Base-by-base conservation (phyloP, 2,888 invertebrate genomes). In the Abrostola tripartita region DNA sequence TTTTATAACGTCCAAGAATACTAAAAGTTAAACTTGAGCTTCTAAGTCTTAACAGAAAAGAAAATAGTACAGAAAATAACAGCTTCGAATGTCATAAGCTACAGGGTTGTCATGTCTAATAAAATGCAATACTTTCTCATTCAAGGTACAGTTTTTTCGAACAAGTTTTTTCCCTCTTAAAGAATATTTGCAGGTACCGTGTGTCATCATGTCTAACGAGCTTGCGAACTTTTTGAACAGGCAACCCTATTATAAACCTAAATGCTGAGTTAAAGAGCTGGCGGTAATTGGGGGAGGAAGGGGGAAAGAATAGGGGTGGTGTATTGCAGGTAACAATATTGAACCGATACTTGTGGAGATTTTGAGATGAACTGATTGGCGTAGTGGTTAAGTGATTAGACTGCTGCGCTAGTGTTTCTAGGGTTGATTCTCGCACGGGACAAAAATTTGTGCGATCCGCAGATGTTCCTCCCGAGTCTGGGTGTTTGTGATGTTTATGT, bases 141-240 rank as follows among this genome's bases (percentile, higher is more conserved):
- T 54, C 49, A 62, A 57, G n/a, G 53, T 65, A 52, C 41, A 42
- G 36, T 52, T 59, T 47, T 53, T 11, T 47, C 9, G 47, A 51
- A 40, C 50, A 50, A 47, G 61, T 64, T 67, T 49, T 49, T 65
- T 55, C 12, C 12, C 37, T 14, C 49, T 58, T 36, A 49, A 65
- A 55, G 57, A 50, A 59, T 55, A 53, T 58, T 76, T 41, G 7
- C 62, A 24, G 36, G 36, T 63, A 63, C 53, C 35, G 54, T 62
- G 40, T 65, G 50, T 73, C 71, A 72, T 69, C 52, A 53, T 62
- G 41, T 64, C 52, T 68, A 74, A 68, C 59, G 59, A 75, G 76
- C 50, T 71, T 11, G 63, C 5, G 55, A 70, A 65, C 66, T 66
- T 55, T 52, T 76, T 56, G 40, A 61, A 54, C 47, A 6, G 57